A percentile compares a stretch with the other conserved stretches of the same genome.
Conservation (phyloP, 1,140 invertebrate genomes). For the Caerostris extrusa region DNA sequence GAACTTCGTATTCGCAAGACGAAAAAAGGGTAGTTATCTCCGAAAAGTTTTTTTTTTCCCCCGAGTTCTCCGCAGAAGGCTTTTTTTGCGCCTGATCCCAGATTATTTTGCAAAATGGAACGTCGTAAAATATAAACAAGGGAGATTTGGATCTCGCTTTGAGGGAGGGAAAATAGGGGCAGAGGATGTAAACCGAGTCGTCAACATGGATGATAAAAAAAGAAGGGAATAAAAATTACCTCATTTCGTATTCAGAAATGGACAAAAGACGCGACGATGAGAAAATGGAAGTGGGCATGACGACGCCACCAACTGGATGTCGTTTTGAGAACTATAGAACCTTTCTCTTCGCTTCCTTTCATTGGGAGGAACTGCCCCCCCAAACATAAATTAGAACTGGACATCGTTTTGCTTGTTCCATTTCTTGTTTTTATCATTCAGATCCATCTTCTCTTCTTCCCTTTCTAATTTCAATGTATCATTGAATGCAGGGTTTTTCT, state of each 20-base stretch:
- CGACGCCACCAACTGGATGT: constrained; percentile 27
- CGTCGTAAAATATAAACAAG: constrained; percentile 64
- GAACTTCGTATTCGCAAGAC: not conserved
- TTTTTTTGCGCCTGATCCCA: constrained; percentile 35
- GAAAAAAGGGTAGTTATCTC: constrained; percentile 25
- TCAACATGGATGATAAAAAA: not conserved
- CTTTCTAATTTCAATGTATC: no score
- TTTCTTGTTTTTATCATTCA: not conserved
- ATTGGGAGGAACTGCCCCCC: not conserved
- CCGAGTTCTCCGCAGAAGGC: not conserved
- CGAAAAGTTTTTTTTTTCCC: not conserved
- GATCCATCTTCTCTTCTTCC: not conserved
- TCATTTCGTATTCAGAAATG: constrained; percentile 70
- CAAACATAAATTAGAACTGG: constrained; percentile 21
- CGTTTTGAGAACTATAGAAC: constrained; percentile 53
- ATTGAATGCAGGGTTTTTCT: no score
- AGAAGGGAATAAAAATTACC: constrained; percentile 20
- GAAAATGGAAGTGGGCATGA: constrained; percentile 11
- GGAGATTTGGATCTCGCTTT: constrained; percentile 27
- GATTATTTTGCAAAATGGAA: constrained; percentile 50
- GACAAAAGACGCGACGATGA: constrained; percentile 52
- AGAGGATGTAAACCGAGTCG: constrained; percentile 1
- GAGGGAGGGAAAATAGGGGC: not conserved
- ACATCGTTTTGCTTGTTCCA: not conserved
- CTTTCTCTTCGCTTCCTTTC: not conserved